phyloP scores from a whole-genome alignment of 2,113 vertebrate species.

The Larimichthys polyactis region DNA sequence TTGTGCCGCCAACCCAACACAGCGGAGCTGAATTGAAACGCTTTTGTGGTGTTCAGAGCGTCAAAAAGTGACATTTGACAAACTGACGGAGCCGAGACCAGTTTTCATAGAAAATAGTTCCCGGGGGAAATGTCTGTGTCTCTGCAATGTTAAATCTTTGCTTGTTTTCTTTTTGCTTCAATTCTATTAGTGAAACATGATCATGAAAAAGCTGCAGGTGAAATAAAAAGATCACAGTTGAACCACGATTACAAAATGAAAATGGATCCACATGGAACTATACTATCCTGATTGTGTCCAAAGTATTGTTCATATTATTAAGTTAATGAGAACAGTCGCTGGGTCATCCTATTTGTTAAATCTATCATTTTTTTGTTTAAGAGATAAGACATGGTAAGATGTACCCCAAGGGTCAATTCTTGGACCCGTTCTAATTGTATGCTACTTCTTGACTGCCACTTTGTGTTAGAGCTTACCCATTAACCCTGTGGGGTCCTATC shows the following conservation, averaged over 20 bases:
- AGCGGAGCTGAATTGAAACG: slow-evolving; percentile 33
- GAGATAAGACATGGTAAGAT: no score
- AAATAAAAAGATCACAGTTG: neutral
- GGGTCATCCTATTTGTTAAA: neutral
- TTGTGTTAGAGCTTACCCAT: no score
- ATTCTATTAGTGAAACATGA: neutral
- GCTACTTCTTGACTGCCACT: no score
- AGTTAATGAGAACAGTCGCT: no score
- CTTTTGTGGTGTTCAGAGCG: slow-evolving; percentile 23
- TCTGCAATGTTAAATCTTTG: no score
- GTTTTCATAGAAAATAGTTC: no score
- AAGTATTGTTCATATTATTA: neutral
- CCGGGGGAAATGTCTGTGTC: no score
- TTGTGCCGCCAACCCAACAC: slow-evolving; percentile 5
- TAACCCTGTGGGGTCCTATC: no score
- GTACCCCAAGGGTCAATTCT: neutral
- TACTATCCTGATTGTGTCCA: no score
- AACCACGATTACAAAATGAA: neutral
- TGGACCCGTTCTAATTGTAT: neutral
- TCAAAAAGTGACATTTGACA: slow-evolving; percentile 10
- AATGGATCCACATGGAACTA: neutral
- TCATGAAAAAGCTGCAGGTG: no score
- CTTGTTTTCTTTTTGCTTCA: no score
- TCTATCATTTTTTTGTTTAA: neutral
- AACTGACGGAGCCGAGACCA: neutral